A percentile compares a stretch with the other conserved stretches of the same genome.
Conservation (phyloP, 2,797 vertebrate genomes). For the Anomalospiza imberbis region DNA sequence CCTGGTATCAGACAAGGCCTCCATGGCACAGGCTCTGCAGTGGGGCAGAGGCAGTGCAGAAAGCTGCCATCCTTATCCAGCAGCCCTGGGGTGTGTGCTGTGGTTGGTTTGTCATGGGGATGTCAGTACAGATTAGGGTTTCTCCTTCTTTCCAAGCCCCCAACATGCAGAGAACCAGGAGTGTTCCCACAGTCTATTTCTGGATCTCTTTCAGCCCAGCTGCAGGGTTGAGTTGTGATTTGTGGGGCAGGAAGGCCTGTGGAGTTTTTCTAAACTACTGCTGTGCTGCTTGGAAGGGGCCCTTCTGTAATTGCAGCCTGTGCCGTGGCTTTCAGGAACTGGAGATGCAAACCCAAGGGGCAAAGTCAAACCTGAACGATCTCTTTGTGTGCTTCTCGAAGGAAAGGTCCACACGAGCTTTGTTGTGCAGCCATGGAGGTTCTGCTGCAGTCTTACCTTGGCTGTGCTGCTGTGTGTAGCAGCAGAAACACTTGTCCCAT, state of each 20-base stretch:
- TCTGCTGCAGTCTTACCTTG: rapidly evolving
- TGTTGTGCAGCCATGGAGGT: rapidly evolving
- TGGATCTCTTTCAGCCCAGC: neutral
- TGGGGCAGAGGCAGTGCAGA: neutral
- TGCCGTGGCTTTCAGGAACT: neutral
- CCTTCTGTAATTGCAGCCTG: slow-evolving; percentile 10
- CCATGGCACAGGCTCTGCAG: neutral
- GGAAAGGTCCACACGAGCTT: rapidly evolving
- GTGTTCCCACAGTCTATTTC: slow-evolving; percentile 14
- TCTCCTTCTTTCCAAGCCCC: neutral
- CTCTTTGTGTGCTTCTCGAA: neutral
- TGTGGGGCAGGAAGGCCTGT: slow-evolving; percentile 17
- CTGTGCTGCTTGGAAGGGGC: neutral
- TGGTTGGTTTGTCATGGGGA: neutral
- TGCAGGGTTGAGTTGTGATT: slow-evolving; percentile 1
- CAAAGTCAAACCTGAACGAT: neutral
- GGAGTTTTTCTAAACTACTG: neutral
- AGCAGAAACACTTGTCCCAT: neutral
- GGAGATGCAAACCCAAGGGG: neutral
- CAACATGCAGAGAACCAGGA: neutral
- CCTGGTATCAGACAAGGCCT: rapidly evolving
- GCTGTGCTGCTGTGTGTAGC: neutral
- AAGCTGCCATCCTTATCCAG: neutral
- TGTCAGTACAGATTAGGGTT: neutral
- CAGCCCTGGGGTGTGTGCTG: neutral